Conservation (phyloP, 2,888 invertebrate genomes). For the Cryptus viduatorius region DNA sequence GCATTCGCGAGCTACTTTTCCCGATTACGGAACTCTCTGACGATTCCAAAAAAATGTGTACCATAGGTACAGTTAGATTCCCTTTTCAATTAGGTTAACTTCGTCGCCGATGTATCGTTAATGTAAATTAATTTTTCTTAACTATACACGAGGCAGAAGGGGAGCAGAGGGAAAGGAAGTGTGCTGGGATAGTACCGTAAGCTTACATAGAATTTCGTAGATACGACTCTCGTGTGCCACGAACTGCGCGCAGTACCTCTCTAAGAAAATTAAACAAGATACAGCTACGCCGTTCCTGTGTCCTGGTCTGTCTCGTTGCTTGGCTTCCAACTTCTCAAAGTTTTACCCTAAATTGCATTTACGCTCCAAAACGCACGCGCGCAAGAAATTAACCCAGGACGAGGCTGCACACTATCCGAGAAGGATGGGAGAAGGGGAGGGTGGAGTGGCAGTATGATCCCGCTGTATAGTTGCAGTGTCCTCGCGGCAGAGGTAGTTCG, state of each 20-base stretch:
- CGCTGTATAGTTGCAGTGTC: conserved; percentile 9
- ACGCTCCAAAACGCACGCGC: conserved; percentile 55
- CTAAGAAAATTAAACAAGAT: conserved; percentile 53
- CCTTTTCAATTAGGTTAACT: no score
- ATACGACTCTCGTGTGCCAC: conserved; percentile 5
- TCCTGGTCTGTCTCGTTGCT: conserved; percentile 38
- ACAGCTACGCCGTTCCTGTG: conserved; percentile 21
- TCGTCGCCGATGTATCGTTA: no score
- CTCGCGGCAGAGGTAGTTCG: background rate
- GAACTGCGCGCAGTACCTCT: conserved; percentile 2
- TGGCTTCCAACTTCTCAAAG: conserved; percentile 46
- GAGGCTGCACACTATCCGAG: conserved; percentile 17
- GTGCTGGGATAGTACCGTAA: background rate
- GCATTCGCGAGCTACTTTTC: conserved; percentile 2
- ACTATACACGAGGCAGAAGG: background rate
- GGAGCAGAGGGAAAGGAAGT: no score
- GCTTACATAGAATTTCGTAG: background rate
- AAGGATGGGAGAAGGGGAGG: no score
- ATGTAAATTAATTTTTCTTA: background rate
- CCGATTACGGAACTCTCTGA: background rate
- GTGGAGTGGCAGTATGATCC: background rate
- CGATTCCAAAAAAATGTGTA: background rate
- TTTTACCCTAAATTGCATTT: conserved; percentile 61
- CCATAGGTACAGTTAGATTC: background rate
- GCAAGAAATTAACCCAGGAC: conserved; percentile 40